Evolutionary conservation across 2,113 vertebrate genomes (phyloP).

Genomic region (Ptychochromis oligacanthus): DNA sequence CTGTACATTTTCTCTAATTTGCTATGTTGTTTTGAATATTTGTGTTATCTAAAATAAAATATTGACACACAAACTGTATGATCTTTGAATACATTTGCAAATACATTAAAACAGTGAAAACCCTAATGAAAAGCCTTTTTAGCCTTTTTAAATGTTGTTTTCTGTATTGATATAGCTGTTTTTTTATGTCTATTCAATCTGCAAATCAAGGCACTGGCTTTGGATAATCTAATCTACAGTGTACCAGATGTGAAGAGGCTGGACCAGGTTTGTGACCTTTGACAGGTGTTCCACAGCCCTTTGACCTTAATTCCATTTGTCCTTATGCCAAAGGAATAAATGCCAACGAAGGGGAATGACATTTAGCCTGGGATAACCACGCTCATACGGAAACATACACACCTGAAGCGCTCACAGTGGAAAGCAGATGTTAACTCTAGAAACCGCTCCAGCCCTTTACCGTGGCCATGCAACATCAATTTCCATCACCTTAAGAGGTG

Average conservation of each 20-base stretch:
- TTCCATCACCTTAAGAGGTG: slow-evolving; percentile 29
- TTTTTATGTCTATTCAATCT: not conserved
- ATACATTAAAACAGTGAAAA: not conserved
- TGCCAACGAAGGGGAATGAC: slow-evolving; percentile 52
- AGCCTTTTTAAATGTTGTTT: not conserved
- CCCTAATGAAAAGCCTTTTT: not conserved
- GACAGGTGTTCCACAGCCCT: slow-evolving; percentile 53
- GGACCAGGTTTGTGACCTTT: slow-evolving; percentile 19
- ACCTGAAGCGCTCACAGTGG: not conserved
- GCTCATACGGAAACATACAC: slow-evolving; percentile 6
- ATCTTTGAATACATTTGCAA: not conserved
- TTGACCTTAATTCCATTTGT: slow-evolving; percentile 67
- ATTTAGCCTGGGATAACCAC: slow-evolving; percentile 30
- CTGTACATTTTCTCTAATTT: not conserved
- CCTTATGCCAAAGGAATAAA: slow-evolving; percentile 48
- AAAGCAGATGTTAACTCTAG: slow-evolving; percentile 33
- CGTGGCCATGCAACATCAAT: slow-evolving; percentile 17
- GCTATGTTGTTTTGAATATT: not conserved
- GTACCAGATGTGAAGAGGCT: slow-evolving; percentile 28
- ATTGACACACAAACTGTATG: not conserved
- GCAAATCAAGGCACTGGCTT: slow-evolving; percentile 2
- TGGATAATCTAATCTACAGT: slow-evolving; percentile 23
- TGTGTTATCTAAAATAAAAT: not conserved
- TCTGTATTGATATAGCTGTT: not conserved
- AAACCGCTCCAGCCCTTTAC: slow-evolving; percentile 10